Evolutionary conservation across 1,140 invertebrate species (phyloP), one percentile per base, ranked within the genome.

Genomic region (Coboldia fuscipes): DNA sequence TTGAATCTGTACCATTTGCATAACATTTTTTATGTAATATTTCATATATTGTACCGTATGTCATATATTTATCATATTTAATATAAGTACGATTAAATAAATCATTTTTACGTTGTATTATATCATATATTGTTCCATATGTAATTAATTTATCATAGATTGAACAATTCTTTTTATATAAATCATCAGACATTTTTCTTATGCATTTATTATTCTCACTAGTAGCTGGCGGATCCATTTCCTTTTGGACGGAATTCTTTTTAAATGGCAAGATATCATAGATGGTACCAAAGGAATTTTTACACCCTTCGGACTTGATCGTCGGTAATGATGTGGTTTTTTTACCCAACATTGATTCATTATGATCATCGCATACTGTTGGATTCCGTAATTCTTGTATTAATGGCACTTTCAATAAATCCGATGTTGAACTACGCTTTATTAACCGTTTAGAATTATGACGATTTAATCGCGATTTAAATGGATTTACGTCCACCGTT

Each of bases 1-100:
- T 12, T 18, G 30, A 16, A 17, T 30, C 14, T 12, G 16, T 14
- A 8, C 23, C 23, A 8, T 7, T 24, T 24, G 23, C 7, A 8
- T 7, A 34, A 8, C 17, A 30, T 28, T 38, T 38, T 18, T 51
- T 44, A 35, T 54, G 49, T 19, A 55, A 24, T 37, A 55, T 55
- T 31, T 55, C 52, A 35, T 55, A 55, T 29, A 55, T 54, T 29
- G 52, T 55, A 37, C 52, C 52, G 32, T 55, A 55, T 24, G 52
- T 54, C 51, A 55, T 55, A 23, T 54, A 54, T 24, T 53, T 53
- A 34, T 55, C 52, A 30, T 55, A 55, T 37, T 51, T 54, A 36
- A 53, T 47, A 40, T 46, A 47, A 13, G 43, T 46, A 24, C 47
- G 16, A 19, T 47, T 46, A 41, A 52, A 55, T 18, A 55, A 54